phyloP scores from a whole-genome alignment of 2,113 vertebrate species.

The Hippocampus abdominalis region DNA sequence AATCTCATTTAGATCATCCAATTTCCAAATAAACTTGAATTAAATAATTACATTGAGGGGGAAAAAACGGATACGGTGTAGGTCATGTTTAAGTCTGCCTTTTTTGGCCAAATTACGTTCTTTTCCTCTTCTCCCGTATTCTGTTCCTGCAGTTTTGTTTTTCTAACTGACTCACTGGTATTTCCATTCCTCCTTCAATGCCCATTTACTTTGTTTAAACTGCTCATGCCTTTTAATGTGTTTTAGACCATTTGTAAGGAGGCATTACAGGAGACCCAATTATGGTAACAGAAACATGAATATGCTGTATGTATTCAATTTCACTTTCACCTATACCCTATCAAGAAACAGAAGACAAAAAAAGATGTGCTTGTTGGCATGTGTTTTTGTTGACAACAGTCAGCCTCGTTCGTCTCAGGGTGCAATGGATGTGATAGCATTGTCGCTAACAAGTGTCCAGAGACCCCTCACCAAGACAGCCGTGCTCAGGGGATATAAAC shows the following conservation, averaged over 20 bases:
- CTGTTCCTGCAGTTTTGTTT: constrained; percentile 11
- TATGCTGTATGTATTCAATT: constrained; percentile 4
- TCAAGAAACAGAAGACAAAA: background rate
- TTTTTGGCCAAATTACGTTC: constrained; percentile 21
- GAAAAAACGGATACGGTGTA: background rate
- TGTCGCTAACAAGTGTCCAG: constrained; percentile 62
- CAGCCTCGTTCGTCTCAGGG: constrained; percentile 31
- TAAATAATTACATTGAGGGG: background rate
- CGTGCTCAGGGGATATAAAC: constrained; percentile 40
- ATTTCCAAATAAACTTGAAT: background rate
- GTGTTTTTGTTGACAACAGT: constrained; percentile 20
- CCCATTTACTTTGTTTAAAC: constrained; percentile 16
- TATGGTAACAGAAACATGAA: background rate
- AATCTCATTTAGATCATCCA: background rate
- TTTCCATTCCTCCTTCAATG: constrained; percentile 36
- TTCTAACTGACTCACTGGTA: constrained; percentile 44
- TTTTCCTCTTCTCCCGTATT: constrained; percentile 35
- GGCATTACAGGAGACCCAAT: background rate
- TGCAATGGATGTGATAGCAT: constrained; percentile 49
- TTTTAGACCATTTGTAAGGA: constrained; percentile 9
- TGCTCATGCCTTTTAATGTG: background rate
- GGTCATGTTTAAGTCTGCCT: constrained; percentile 4
- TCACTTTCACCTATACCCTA: background rate
- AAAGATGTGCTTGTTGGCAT: constrained; percentile 2
- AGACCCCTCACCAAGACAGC: constrained; percentile 51